Conservation (phyloP, 2,888 invertebrate species). For the Tenthredo distinguenda region DNA sequence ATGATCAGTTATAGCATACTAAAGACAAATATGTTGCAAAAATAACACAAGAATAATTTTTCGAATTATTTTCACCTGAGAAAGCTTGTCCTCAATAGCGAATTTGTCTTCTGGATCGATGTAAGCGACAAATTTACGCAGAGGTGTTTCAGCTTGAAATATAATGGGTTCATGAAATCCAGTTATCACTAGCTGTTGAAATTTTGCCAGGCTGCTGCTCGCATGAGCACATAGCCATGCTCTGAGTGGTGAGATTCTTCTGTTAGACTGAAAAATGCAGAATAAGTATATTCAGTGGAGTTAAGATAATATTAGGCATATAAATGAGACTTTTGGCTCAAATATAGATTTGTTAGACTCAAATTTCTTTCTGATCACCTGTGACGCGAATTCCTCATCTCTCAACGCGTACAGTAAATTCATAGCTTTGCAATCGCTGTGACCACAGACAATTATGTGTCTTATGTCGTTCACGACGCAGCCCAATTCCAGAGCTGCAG, state of each 20-base stretch:
- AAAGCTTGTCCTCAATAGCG: conserved; percentile 93
- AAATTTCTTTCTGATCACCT: conserved; percentile 76
- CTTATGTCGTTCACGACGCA: conserved; percentile 94
- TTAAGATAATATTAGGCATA: not conserved
- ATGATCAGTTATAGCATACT: not conserved
- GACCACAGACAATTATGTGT: conserved; percentile 97
- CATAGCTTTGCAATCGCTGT: conserved; percentile 99
- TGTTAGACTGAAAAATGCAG: conserved; percentile 81
- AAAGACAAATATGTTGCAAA: not conserved
- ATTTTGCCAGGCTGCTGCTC: conserved; percentile 89
- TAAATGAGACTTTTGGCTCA: not conserved
- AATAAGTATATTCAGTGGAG: not conserved
- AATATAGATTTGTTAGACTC: not conserved
- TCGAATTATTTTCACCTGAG: conserved; percentile 84
- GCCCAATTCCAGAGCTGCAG: conserved; percentile 96
- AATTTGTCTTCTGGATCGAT: conserved; percentile 96
- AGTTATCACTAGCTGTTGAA: conserved; percentile 84
- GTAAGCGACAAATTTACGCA: conserved; percentile 94
- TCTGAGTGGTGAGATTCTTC: conserved; percentile 91
- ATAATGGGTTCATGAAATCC: conserved; percentile 87
- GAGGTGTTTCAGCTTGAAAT: conserved; percentile 92
- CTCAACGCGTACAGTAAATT: conserved; percentile 92
- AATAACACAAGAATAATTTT: not conserved
- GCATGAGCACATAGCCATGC: conserved; percentile 96
- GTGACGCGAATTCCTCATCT: conserved; percentile 87